Evolutionary conservation across 2,797 vertebrate genomes (phyloP), one percentile per base, ranked within the genome.

Genomic region (Smutsia temminckii): DNA sequence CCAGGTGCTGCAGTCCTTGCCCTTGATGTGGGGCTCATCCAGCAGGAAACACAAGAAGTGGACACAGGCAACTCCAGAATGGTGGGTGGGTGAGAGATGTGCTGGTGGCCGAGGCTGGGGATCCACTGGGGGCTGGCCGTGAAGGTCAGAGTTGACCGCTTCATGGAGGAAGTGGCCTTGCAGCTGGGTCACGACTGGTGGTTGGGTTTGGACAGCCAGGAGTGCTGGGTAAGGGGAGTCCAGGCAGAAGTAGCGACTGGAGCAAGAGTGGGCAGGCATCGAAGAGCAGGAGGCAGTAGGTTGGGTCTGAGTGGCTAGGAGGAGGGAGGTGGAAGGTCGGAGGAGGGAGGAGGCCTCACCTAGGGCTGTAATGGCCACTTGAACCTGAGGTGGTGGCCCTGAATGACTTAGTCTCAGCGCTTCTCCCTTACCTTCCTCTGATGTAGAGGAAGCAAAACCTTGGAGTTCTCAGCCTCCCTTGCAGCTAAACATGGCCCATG

Each of bases 1-100:
- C 34, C 2, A 2, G 37, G 7, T 27, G 49, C 8, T 3, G 1
- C 0, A 1, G 8, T 11, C 71, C 2, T 34, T 10, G 42, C 11
- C 18, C 46, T 55, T 40, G 18, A 29, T 0, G 0, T 17, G 34
- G 53, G 46, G 53, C 8, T 32, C 21, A 12, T 59, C 61, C 5
- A 18, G 40, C 4, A 59, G 59, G n/a, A 53, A 0, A 3, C 34
- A 51, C n/a, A 66, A 53, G 94, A 80, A 1, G 91, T 51, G 53
- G 63, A 63, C 71, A 29, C 5, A 61, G 51, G 92, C 8, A 4
- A 34, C 34, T 61, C 14, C 32, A 2, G 37, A 71, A 0, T 2
- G 49, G 25, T 11, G 34, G 87, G 69, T 71, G n/a, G 74, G 42
- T 63, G 80, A 90, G 14, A 80, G 71, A 3, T 9, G 61, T 49